A percentile compares a stretch with the other conserved stretches of the same genome.
Evolutionary conservation across 1,140 invertebrate species (phyloP).

Genomic region (Tyrophagus putrescentiae): DNA sequence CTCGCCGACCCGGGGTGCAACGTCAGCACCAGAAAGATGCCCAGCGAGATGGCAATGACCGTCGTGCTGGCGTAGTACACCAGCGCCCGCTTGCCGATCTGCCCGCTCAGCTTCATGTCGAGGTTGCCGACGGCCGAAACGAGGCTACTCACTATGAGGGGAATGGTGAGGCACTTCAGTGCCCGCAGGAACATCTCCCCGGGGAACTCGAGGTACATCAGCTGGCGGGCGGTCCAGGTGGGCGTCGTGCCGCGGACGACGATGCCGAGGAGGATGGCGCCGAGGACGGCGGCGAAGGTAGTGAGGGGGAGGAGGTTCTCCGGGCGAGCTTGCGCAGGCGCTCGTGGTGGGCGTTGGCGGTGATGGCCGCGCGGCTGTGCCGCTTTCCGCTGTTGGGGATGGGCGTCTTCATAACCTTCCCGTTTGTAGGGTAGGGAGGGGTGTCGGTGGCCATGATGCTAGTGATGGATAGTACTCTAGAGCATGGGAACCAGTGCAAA

Average conservation of each 20-base stretch:
- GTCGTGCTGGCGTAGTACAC: slow-evolving; percentile 83
- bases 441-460: too few relatives aligned
- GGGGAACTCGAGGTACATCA: slow-evolving; percentile 62
- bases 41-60: slow-evolving; percentile 65
- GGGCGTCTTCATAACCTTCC: too few relatives aligned
- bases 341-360: too few relatives aligned
- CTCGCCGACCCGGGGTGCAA: slow-evolving; percentile 64
- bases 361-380: too few relatives aligned
- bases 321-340: too few relatives aligned
- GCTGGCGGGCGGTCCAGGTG: slow-evolving; percentile 34
- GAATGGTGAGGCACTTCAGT: slow-evolving; percentile 75
- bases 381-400: too few relatives aligned
- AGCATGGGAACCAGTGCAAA: too few relatives aligned
- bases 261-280: slow-evolving; percentile 15
- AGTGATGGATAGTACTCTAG: too few relatives aligned
- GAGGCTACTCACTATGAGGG: slow-evolving; percentile 72
- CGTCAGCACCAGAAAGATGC: slow-evolving; percentile 65
- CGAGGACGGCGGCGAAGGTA: slow-evolving; percentile 19
- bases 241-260: slow-evolving; percentile 14
- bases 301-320: slow-evolving; percentile 2
- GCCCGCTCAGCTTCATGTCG: slow-evolving; percentile 51
- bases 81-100: slow-evolving; percentile 56
- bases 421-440: too few relatives aligned
- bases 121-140: slow-evolving; percentile 74
- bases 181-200: slow-evolving; percentile 74